Evolutionary conservation across 2,888 invertebrate genomes (phyloP).

Genomic region (Spodoptera exigua): DNA sequence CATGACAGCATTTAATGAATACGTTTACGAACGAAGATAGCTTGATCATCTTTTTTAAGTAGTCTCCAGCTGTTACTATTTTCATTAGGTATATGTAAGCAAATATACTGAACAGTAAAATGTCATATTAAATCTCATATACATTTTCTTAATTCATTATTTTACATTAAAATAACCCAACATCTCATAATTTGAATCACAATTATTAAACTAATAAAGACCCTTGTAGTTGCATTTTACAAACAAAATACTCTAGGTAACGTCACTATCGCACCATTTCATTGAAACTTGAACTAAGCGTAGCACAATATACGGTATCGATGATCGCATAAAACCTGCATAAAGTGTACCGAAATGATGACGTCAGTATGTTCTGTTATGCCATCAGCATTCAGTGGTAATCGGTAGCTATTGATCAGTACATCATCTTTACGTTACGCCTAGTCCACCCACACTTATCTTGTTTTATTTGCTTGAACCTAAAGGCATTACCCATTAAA

Average conservation of each 20-base stretch:
- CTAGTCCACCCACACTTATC: slow-evolving; percentile 35
- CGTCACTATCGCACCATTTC: too few species aligned
- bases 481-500: too few species aligned
- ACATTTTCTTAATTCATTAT: too few species aligned
- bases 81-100: too few species aligned
- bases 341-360: slow-evolving; percentile 46
- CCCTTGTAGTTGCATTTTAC: neutral
- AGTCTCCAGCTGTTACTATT: too few species aligned
- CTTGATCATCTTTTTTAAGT: slow-evolving; percentile 6
- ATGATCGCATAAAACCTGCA: slow-evolving; percentile 37
- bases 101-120: too few species aligned
- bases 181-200: too few species aligned
- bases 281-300: too few species aligned
- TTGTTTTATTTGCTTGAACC: neutral
- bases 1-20: slow-evolving; percentile 35
- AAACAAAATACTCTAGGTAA: too few species aligned
- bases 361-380: slow-evolving; percentile 46
- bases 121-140: too few species aligned
- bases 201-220: too few species aligned
- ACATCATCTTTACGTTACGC: slow-evolving; percentile 25
- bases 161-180: too few species aligned
- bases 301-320: neutral
- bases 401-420: slow-evolving; percentile 45
- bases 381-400: slow-evolving; percentile 46
- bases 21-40: slow-evolving; percentile 18